phyloP scores from a whole-genome alignment of 2,113 vertebrate genomes.

The Hypanus sabinus region DNA sequence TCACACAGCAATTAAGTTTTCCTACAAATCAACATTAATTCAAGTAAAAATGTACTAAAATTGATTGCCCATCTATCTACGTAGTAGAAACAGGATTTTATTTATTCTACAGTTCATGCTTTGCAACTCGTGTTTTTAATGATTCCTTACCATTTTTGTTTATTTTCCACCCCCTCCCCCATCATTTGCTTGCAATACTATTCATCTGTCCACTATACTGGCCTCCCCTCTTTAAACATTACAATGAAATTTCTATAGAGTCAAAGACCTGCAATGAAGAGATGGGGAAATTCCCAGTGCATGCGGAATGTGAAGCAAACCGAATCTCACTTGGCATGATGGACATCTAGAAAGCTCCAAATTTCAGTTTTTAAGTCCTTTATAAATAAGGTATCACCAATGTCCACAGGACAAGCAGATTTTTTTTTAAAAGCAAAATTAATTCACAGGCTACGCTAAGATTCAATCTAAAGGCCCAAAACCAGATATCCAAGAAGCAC shows the following conservation, averaged over 20 bases:
- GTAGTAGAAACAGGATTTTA: neutral
- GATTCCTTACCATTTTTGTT: neutral
- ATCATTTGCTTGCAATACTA: neutral
- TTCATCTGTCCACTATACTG: neutral
- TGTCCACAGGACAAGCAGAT: neutral
- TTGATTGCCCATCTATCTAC: neutral
- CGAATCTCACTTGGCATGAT: neutral
- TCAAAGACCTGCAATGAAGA: neutral
- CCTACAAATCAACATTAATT: neutral
- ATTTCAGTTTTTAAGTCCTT: neutral
- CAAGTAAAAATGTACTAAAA: neutral
- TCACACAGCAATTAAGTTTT: neutral
- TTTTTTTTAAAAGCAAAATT: neutral
- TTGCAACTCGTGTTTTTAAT: neutral
- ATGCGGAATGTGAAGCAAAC: neutral
- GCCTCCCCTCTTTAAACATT: neutral
- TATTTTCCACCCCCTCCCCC: neutral
- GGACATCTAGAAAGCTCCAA: neutral
- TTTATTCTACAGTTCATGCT: neutral
- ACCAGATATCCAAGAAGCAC: neutral
- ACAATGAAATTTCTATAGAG: neutral
- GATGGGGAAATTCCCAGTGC: neutral
- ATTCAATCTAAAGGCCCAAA: neutral
- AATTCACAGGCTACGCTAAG: neutral
- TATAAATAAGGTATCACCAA: neutral